Evolutionary conservation across 2,113 vertebrate species (phyloP).

Genomic region (Copsychus sechellarum): DNA sequence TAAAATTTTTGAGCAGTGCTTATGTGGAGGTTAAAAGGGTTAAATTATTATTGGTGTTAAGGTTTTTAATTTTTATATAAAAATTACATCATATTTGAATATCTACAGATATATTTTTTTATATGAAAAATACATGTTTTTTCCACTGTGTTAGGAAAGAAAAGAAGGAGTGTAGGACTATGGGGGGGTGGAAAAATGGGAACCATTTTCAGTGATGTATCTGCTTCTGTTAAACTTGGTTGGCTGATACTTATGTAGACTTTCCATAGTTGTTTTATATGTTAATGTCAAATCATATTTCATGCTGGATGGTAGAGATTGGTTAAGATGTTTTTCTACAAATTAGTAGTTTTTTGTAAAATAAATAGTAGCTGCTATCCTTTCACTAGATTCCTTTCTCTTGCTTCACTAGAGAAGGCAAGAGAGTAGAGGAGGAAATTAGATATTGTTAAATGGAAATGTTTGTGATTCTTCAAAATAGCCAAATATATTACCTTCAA

Average conservation of each 20-base stretch:
- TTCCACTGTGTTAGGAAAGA: background rate
- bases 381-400: accelerated
- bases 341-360: background rate
- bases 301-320: background rate
- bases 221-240: background rate
- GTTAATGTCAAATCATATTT: background rate
- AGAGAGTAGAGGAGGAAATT: background rate
- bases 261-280: background rate
- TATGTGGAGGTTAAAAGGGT: background rate
- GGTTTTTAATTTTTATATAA: background rate
- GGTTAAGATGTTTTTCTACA: background rate
- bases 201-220: background rate
- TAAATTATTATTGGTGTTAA: background rate
- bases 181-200: background rate
- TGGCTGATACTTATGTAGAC: background rate
- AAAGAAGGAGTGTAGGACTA: background rate
- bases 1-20: background rate
- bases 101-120: background rate
- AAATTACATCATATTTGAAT: background rate
- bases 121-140: background rate
- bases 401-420: accelerated
- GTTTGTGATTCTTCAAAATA: background rate
- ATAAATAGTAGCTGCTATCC: background rate
- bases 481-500: background rate
- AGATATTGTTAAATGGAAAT: background rate